These are phyloP conservation scores for Drosophila simulans DNA, from an alignment of 1,140 invertebrate species.

Conservation along the genomic window DNA sequence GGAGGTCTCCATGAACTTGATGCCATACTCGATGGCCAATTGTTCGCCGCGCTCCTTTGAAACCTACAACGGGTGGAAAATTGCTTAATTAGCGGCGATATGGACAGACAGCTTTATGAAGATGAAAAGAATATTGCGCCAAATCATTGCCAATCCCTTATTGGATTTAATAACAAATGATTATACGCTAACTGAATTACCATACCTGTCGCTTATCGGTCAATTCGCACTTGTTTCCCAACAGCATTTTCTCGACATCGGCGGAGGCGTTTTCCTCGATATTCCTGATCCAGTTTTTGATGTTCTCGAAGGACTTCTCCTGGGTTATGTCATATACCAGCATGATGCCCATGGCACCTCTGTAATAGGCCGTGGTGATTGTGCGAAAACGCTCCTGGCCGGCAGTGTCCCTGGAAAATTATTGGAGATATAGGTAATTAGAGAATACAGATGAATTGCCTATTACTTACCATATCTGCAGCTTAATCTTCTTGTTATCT, in stretches of 20 bases:
- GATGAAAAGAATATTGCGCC: no score
- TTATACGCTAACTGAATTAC: no score
- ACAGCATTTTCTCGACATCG: slow-evolving; percentile 97
- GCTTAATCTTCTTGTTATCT: slow-evolving; percentile 98
- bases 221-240: slow-evolving; percentile 98
- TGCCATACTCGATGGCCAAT: slow-evolving; percentile 95
- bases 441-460: not conserved
- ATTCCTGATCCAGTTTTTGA: slow-evolving; percentile 99
- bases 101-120: not conserved
- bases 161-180: no score
- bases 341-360: slow-evolving; percentile 99
- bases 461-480: slow-evolving; percentile 96
- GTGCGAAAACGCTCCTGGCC: slow-evolving; percentile 98
- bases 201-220: slow-evolving; percentile 94
- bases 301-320: slow-evolving; percentile 99
- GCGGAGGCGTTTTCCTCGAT: slow-evolving; percentile 98
- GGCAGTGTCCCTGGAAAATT: slow-evolving; percentile 93
- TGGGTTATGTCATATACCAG: slow-evolving; percentile 99
- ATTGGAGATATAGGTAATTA: slow-evolving; percentile 9
- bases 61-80: slow-evolving; percentile 84
- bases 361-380: slow-evolving; percentile 99
- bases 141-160: no score
- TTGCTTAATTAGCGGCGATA: not conserved
- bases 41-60: slow-evolving; percentile 90
- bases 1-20: slow-evolving; percentile 97